phyloP scores from a whole-genome alignment of 2,888 invertebrate species.

The Hedya salicella region DNA sequence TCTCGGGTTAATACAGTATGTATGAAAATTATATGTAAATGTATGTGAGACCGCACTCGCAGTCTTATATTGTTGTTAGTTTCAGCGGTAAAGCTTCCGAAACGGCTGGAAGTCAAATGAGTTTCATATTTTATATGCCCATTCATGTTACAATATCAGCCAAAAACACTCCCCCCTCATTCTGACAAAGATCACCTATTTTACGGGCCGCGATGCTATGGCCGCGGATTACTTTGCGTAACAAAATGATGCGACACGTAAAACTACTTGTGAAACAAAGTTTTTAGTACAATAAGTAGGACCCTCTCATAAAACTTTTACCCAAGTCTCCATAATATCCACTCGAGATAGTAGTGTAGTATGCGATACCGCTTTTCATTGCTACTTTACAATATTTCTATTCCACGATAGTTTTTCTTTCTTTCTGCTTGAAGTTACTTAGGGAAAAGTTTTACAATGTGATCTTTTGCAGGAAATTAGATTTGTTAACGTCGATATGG shows the following conservation, averaged over 20 bases:
- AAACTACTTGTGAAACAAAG: conserved; percentile 31
- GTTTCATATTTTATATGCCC: no score
- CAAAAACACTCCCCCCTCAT: neutral
- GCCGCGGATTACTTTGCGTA: conserved; percentile 20
- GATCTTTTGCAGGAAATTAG: conserved; percentile 13
- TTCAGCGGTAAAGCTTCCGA: no score
- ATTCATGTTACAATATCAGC: no score
- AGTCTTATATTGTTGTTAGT: no score
- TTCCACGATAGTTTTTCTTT: conserved; percentile 9
- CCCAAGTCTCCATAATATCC: conserved; percentile 1
- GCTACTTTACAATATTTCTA: conserved; percentile 22
- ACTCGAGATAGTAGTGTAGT: conserved; percentile 13
- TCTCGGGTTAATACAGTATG: no score
- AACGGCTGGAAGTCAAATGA: no score
- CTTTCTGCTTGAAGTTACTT: conserved; percentile 19
- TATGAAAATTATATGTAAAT: no score
- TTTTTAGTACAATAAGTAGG: conserved; percentile 27
- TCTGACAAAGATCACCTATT: neutral
- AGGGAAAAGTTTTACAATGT: conserved; percentile 21
- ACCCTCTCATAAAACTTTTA: conserved; percentile 27
- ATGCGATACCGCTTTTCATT: conserved; percentile 6
- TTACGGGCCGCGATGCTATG: conserved; percentile 3
- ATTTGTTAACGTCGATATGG: conserved; percentile 16
- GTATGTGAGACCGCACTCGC: no score
- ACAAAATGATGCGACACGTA: conserved; percentile 17